Evolutionary conservation across 1,140 invertebrate genomes (phyloP).

Genomic region (Epicauta chinensis): DNA sequence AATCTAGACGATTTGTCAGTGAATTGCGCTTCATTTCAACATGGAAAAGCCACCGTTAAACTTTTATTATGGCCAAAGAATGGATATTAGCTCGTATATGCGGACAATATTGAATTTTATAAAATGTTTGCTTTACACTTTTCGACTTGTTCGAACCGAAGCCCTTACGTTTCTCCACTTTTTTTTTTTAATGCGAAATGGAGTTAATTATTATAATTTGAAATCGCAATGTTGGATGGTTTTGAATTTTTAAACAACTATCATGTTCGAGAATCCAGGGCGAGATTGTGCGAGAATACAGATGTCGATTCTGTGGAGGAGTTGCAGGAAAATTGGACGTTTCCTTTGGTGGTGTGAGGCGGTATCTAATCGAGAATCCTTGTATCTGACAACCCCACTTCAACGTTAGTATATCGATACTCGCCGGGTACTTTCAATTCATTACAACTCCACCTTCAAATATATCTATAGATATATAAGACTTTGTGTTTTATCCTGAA

Average conservation of each 20-base stretch:
- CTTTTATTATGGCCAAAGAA: conserved; percentile 17
- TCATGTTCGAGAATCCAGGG: not conserved
- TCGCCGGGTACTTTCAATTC: conserved; percentile 29
- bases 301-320: conserved; percentile 5
- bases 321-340: conserved; percentile 5
- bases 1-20: too few relatives aligned
- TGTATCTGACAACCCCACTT: conserved; percentile 32
- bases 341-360: not conserved
- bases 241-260: too few relatives aligned
- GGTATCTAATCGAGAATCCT: conserved; percentile 33
- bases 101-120: conserved; percentile 8
- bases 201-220: too few relatives aligned
- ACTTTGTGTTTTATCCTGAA: too few relatives aligned
- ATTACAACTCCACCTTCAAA: conserved; percentile 23
- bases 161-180: too few relatives aligned
- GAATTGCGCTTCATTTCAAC: conserved; percentile 17
- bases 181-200: too few relatives aligned
- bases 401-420: conserved; percentile 31
- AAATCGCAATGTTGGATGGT: too few relatives aligned
- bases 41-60: conserved; percentile 19
- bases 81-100: conserved; percentile 6
- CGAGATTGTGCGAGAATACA: conserved; percentile 15
- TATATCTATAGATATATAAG: too few relatives aligned
- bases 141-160: too few relatives aligned
- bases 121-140: conserved; percentile 12